Evolutionary conservation across 2,113 vertebrate species (phyloP).

Genomic region (Notarius quadriscutis): DNA sequence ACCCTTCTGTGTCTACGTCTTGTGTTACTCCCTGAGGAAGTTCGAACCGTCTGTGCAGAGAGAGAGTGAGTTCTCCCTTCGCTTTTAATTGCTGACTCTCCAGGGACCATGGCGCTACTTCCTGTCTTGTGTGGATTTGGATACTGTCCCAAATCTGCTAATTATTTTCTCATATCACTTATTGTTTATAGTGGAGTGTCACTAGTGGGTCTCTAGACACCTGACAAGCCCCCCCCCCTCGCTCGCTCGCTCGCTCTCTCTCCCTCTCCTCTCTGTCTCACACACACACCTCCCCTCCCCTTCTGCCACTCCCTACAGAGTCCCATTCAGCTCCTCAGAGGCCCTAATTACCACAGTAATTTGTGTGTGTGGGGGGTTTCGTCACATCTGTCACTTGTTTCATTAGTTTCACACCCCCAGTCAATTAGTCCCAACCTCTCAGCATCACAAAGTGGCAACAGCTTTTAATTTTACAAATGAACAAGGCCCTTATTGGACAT

Average conservation of each 20-base stretch:
- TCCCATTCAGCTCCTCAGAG: conserved; percentile 75
- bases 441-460: conserved; percentile 10
- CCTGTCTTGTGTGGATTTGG: conserved; percentile 58
- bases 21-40: conserved; percentile 37
- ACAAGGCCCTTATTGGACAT: conserved; percentile 5
- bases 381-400: conserved; percentile 77
- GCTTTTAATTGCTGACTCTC: conserved; percentile 44
- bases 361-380: conserved; percentile 58
- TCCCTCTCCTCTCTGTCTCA: conserved; percentile 44
- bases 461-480: conserved; percentile 31
- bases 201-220: conserved; percentile 72
- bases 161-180: conserved; percentile 80
- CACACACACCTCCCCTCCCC: conserved; percentile 51
- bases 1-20: conserved; percentile 42
- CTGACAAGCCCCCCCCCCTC: conserved; percentile 65
- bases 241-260: conserved; percentile 44
- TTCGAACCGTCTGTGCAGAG: conserved; percentile 1
- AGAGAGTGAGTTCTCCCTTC: conserved; percentile 8
- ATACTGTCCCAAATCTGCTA: conserved; percentile 75
- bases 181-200: conserved; percentile 73
- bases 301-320: conserved; percentile 63
- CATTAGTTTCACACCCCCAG: conserved; percentile 69
- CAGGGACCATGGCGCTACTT: conserved; percentile 31
- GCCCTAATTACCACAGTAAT: conserved; percentile 81
- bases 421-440: conserved; percentile 49